Conservation (phyloP, 2,888 invertebrate species). For the Eristalis intricaria region DNA sequence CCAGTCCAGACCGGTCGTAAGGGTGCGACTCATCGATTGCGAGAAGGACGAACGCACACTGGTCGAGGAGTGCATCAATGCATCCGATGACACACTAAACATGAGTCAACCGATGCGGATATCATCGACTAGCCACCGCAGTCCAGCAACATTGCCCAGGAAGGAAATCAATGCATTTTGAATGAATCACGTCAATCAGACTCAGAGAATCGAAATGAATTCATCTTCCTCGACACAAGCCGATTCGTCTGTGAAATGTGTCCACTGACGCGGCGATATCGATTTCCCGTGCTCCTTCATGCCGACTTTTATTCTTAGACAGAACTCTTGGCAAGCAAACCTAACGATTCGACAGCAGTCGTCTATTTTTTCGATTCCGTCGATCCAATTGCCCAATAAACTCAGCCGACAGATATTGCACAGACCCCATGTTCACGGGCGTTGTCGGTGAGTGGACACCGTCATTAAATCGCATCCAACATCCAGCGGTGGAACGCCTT, state of each 20-base stretch:
- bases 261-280: background rate
- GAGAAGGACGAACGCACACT: background rate
- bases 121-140: background rate
- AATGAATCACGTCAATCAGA: background rate
- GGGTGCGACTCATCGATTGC: no score
- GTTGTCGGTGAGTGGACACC: background rate
- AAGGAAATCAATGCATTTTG: background rate
- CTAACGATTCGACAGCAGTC: background rate
- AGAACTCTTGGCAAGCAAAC: background rate
- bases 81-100: background rate
- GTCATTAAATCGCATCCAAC: conserved; percentile 7
- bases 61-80: background rate
- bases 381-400: background rate
- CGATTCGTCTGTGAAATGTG: background rate
- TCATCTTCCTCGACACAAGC: background rate
- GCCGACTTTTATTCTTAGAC: conserved; percentile 10
- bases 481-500: background rate
- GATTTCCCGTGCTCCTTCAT: background rate
- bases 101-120: background rate
- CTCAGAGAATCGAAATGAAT: background rate
- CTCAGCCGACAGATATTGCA: background rate
- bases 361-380: background rate
- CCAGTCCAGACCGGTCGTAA: no score
- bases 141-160: background rate
- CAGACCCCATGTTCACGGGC: background rate